Percentiles rank a stretch among this genome's conserved stretches.
These are phyloP conservation scores for Pseudococcus jackbeardsleyi DNA, from an alignment of 2,888 invertebrate species.

Conservation along the genomic window DNA sequence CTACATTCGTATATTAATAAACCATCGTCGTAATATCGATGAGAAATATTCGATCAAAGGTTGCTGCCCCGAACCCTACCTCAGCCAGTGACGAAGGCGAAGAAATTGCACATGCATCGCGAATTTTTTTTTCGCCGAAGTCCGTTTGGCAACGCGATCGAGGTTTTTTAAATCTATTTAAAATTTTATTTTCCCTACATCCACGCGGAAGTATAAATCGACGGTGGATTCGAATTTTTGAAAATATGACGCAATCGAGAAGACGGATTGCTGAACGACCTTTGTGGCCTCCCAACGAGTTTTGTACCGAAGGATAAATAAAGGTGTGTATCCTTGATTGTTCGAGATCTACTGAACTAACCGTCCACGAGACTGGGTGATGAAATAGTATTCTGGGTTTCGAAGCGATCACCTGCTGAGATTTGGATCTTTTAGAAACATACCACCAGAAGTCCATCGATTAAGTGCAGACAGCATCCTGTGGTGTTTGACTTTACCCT, in stretches of 20 bases:
- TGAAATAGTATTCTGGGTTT: too few relatives aligned
- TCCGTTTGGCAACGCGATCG: neutral
- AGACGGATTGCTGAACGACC: neutral
- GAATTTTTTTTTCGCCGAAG: neutral
- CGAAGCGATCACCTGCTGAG: too few relatives aligned
- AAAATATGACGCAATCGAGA: neutral
- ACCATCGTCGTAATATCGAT: neutral
- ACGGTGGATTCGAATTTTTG: neutral
- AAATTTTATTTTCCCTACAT: neutral
- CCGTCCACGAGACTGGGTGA: too few relatives aligned
- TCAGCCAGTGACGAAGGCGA: neutral
- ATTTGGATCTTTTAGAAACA: too few relatives aligned
- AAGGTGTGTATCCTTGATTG: too few relatives aligned
- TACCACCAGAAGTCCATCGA: too few relatives aligned
- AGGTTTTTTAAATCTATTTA: slow-evolving; percentile 1
- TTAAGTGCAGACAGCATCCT: too few relatives aligned
- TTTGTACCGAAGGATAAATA: too few relatives aligned
- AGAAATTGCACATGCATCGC: slow-evolving; percentile 1
- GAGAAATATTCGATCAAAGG: slow-evolving; percentile 19
- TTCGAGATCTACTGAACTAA: too few relatives aligned
- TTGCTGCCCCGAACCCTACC: neutral
- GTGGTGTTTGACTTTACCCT: too few relatives aligned
- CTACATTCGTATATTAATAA: neutral
- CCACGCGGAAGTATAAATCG: neutral
- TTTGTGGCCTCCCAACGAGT: too few relatives aligned